Base-by-base conservation (phyloP, 2,797 vertebrate genomes). In the Parauchenoglanis ngamensis region DNA sequence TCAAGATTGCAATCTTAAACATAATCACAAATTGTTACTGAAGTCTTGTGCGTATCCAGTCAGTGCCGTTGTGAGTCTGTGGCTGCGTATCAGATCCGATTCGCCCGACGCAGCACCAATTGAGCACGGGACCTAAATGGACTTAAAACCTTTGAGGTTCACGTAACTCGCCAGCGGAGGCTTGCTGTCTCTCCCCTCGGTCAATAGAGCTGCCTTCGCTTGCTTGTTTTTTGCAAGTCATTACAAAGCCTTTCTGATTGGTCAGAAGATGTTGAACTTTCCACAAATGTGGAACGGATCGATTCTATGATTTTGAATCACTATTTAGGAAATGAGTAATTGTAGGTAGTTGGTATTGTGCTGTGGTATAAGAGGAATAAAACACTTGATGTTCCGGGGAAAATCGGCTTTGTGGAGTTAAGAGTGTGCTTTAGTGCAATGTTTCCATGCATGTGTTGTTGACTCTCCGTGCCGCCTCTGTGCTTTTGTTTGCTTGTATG, bases 401-500 rank as follows among this genome's bases (percentile, higher is more conserved):
- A 23, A 44, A 73, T 67, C 13, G 7, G 15, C 7, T 10, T 23
- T 44, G 2, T 23, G 35, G 68, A 11, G 25, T 28, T 17, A 2
- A 7, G 2, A 73, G 40, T 25, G 12, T 40, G 40, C 40, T 40
- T 40, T 40, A 40, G 35, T 35, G 35, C 35, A 35, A 35, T 35
- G 35, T 35, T 35, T 35, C 40, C 40, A 40, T 40, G 40, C 40
- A 40, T 40, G 40, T 40, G 40, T 40, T 40, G 40, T 21, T 81
- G 57, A 76, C 83, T 7, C 54, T n/a, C 21, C 28, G 28, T 40
- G 40, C 40, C 40, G 40, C 40, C 10, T 70, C 44, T 88, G 63
- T 92, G 75, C 54, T n/a, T n/a, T 31, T 81, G 25, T 89, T 35
- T 87, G 21, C 85, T 88, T 7, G 93, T 84, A 84, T 7, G 93